Conservation (phyloP, 2,113 vertebrate genomes). For the Melanostigma gelatinosum region DNA sequence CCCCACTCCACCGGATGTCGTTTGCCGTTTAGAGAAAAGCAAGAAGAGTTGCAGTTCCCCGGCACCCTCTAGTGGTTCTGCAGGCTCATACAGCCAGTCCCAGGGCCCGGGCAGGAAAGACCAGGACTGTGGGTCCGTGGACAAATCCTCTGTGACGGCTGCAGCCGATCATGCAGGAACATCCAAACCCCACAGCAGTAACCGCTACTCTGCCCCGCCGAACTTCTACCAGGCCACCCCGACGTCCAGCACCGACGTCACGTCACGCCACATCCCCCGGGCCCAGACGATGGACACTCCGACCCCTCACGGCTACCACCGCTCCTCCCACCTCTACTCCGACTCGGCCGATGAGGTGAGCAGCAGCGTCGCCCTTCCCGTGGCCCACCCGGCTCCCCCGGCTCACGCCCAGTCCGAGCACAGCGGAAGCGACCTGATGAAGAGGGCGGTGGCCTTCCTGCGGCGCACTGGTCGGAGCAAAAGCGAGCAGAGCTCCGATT, state of each 20-base stretch:
- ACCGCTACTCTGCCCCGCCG: constrained; percentile 91
- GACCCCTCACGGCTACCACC: constrained; percentile 23
- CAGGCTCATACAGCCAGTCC: constrained; percentile 60
- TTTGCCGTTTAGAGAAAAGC: constrained; percentile 70
- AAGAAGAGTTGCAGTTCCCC: constrained; percentile 69
- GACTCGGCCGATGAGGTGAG: constrained; percentile 91
- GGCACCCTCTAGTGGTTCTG: constrained; percentile 73
- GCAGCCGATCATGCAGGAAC: constrained; percentile 77
- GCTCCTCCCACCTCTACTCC: constrained; percentile 81
- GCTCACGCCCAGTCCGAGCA: constrained; percentile 79
- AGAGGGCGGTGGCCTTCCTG: constrained; percentile 91
- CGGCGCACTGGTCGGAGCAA: constrained; percentile 87
- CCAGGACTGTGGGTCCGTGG: constrained; percentile 75
- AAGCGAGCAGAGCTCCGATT: constrained; percentile 85
- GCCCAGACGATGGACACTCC: constrained; percentile 86
- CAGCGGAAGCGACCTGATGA: constrained; percentile 87
- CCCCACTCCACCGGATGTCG: constrained; percentile 81
- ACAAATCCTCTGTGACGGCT: constrained; percentile 85
- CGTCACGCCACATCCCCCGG: constrained; percentile 82
- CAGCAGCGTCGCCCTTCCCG: constrained; percentile 67
- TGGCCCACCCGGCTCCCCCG: constrained; percentile 55
- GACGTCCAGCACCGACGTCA: constrained; percentile 78
- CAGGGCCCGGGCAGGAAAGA: constrained; percentile 59
- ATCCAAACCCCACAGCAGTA: constrained; percentile 55
- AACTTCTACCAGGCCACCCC: constrained; percentile 88